phyloP scores from a whole-genome alignment of 2,888 invertebrate species.

The Apocheima hispidaria region DNA sequence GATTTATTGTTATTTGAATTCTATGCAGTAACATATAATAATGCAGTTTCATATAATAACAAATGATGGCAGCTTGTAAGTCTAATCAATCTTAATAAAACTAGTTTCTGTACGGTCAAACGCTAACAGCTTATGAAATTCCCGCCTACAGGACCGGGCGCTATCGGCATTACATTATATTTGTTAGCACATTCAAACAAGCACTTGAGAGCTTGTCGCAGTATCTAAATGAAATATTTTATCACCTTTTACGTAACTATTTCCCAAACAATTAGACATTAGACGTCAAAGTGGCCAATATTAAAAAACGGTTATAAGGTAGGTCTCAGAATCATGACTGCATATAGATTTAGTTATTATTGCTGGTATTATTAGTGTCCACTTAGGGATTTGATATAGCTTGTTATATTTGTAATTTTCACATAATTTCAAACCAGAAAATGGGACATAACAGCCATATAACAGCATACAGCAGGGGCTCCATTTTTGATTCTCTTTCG shows the following conservation, averaged over 20 bases:
- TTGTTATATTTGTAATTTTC: too few species aligned
- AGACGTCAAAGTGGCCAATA: background rate
- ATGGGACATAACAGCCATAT: constrained; percentile 42
- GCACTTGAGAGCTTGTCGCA: constrained; percentile 36
- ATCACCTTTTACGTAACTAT: constrained; percentile 36
- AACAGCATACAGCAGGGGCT: constrained; percentile 19
- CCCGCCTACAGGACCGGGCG: constrained; percentile 33
- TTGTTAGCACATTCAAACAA: constrained; percentile 44
- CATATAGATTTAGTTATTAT: too few species aligned
- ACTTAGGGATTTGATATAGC: too few species aligned
- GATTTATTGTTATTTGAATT: too few species aligned
- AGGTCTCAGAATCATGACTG: too few species aligned
- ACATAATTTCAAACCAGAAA: constrained; percentile 28
- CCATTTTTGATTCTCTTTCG: too few species aligned
- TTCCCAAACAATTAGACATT: constrained; percentile 11
- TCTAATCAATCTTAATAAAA: constrained; percentile 28
- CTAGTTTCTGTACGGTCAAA: constrained; percentile 36
- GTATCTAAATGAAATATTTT: constrained; percentile 32
- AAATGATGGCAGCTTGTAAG: background rate
- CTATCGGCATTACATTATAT: constrained; percentile 38
- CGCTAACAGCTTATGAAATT: constrained; percentile 49
- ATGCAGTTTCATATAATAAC: background rate
- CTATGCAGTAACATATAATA: too few species aligned
- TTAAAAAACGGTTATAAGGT: too few species aligned
- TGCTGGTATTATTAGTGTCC: too few species aligned